These are phyloP conservation scores for Heliconius ethilla DNA, from an alignment of 2,888 invertebrate genomes.

Conservation along the genomic window DNA sequence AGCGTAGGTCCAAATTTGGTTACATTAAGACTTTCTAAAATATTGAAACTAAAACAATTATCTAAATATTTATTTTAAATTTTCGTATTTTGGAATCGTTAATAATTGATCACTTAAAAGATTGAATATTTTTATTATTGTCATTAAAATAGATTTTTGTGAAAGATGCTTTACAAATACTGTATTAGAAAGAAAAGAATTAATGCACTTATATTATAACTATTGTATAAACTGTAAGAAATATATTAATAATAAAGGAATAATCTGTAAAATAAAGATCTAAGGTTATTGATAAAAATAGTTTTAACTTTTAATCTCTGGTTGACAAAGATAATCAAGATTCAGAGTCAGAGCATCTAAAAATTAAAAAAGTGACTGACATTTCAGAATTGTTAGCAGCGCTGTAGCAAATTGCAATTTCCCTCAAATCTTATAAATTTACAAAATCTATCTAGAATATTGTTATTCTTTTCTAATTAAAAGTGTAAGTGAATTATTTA, in stretches of 20 bases:
- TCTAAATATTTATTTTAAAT: no score
- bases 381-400: slow-evolving; percentile 43
- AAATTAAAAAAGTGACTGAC: slow-evolving; percentile 42
- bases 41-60: no score
- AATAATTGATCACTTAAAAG: no score
- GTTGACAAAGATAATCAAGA: slow-evolving; percentile 14
- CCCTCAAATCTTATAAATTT: slow-evolving; percentile 35
- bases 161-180: no score
- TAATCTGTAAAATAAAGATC: not conserved
- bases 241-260: not conserved
- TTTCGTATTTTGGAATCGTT: no score
- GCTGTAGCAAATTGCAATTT: slow-evolving; percentile 41
- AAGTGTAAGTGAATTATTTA: slow-evolving; percentile 36
- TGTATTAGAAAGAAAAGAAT: no score
- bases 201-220: no score
- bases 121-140: no score
- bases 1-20: no score
- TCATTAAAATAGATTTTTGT: no score
- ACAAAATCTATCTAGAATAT: slow-evolving; percentile 24
- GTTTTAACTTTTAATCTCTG: slow-evolving; percentile 22
- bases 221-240: not conserved
- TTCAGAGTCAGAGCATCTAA: slow-evolving; percentile 30
- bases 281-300: not conserved
- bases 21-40: no score
- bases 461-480: slow-evolving; percentile 25